A percentile compares a stretch with the other conserved stretches of the same genome.
Conservation (phyloP, 2,113 vertebrate genomes). For the Pelodiscus sinensis region DNA sequence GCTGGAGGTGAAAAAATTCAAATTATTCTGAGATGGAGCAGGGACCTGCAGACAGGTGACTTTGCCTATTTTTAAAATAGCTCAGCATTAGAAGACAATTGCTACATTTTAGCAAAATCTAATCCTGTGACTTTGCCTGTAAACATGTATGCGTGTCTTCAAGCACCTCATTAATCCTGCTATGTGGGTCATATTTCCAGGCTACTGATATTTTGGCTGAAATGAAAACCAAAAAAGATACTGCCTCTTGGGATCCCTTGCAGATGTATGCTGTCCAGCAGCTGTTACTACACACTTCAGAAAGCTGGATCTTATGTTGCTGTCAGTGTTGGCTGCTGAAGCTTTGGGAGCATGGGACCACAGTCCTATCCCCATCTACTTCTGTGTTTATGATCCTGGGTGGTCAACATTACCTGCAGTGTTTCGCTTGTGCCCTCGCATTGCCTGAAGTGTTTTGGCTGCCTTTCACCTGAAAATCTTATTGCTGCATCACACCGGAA, state of each 20-base stretch:
- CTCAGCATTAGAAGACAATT: neutral
- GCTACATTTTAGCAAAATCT: neutral
- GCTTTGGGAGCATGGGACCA: neutral
- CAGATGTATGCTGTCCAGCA: neutral
- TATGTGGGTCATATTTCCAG: neutral
- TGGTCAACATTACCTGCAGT: neutral
- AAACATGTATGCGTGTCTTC: neutral
- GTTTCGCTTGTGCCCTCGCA: neutral
- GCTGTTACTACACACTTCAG: neutral
- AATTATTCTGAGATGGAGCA: slow-evolving; percentile 38
- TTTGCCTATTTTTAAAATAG: slow-evolving; percentile 48
- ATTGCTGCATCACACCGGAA: neutral
- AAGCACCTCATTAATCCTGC: neutral
- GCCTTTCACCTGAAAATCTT: neutral
- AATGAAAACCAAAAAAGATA: neutral
- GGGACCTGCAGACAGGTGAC: slow-evolving; percentile 36
- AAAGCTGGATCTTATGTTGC: neutral
- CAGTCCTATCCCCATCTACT: neutral
- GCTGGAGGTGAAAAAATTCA: slow-evolving; percentile 41
- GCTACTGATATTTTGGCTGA: neutral
- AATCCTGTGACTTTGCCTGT: slow-evolving; percentile 14
- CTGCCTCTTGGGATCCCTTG: neutral
- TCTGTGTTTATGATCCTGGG: neutral
- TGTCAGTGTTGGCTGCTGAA: neutral
- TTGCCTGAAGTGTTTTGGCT: neutral